These are phyloP conservation scores for Pomacea canaliculata DNA, from an alignment of 2,888 invertebrate species.

Conservation along the genomic window DNA sequence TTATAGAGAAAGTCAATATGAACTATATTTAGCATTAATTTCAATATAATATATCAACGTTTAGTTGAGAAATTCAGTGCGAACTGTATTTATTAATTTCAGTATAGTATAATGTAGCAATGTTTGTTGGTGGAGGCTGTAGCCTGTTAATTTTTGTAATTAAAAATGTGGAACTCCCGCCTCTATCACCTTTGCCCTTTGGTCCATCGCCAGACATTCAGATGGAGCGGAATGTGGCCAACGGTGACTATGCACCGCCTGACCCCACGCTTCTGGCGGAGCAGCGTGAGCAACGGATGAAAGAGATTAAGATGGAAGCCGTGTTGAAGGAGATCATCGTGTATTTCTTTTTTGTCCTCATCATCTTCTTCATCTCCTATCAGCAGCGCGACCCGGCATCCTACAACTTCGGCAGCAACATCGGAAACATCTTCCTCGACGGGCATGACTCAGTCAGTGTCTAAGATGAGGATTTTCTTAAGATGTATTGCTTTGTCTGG, in stretches of 20 bases:
- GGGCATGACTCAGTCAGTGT: constrained; percentile 48
- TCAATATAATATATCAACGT: too few species aligned
- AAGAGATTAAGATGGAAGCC: constrained; percentile 67
- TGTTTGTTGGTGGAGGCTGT: too few species aligned
- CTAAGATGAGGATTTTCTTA: not conserved
- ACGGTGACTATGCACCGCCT: constrained; percentile 58
- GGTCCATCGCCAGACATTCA: constrained; percentile 55
- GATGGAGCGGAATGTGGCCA: constrained; percentile 54
- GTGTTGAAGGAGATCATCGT: constrained; percentile 64
- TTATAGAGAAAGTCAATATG: too few species aligned
- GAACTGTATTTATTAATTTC: too few species aligned
- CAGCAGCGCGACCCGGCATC: constrained; percentile 65
- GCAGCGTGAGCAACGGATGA: constrained; percentile 57
- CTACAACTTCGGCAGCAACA: constrained; percentile 53
- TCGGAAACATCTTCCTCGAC: constrained; percentile 58
- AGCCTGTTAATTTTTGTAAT: too few species aligned
- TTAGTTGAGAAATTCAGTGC: too few species aligned
- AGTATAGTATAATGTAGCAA: too few species aligned
- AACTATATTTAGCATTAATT: too few species aligned
- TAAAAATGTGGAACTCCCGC: too few species aligned
- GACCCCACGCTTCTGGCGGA: constrained; percentile 58
- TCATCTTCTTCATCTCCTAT: constrained; percentile 69
- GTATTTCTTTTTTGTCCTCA: constrained; percentile 66
- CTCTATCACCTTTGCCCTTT: too few species aligned
- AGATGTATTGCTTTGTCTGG: too few species aligned